These are phyloP conservation scores for Eupithecia inturbata DNA, from an alignment of 2,888 invertebrate genomes.

Conservation along the genomic window DNA sequence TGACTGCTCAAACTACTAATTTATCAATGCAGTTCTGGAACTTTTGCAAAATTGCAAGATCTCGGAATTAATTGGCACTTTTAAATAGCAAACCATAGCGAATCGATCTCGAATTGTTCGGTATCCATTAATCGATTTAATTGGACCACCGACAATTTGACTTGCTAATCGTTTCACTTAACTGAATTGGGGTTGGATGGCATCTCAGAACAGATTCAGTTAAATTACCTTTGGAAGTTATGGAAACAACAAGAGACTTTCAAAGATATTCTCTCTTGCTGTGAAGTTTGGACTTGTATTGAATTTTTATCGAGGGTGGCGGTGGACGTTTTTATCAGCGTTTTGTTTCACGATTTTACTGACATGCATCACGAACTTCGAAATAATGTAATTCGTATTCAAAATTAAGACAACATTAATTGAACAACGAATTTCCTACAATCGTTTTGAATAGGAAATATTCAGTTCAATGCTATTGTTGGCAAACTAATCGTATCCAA, in stretches of 20 bases:
- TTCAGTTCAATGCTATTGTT: conserved; percentile 21
- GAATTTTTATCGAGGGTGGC: neutral
- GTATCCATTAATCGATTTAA: conserved; percentile 27
- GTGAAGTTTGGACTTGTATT: neutral
- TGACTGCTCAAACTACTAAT: neutral
- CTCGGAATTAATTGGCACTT: neutral
- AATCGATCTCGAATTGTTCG: conserved; percentile 17
- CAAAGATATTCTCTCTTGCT: neutral
- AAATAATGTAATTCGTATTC: neutral
- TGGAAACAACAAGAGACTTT: neutral
- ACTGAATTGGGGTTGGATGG: conserved; percentile 19
- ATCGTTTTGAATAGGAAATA: neutral
- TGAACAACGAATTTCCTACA: neutral
- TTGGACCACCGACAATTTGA: conserved; percentile 30
- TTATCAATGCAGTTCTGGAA: neutral
- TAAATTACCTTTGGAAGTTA: conserved; percentile 3
- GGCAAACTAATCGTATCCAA: conserved; percentile 19
- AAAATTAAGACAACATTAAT: neutral
- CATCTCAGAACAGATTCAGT: conserved; percentile 17
- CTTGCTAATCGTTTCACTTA: conserved; percentile 33
- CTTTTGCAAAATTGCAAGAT: neutral
- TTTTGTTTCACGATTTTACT: neutral
- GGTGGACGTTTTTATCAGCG: no score
- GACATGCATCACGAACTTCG: neutral
- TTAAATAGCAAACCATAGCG: neutral